A percentile compares a stretch with the other conserved stretches of the same genome.
These are phyloP conservation scores for Dysidea cf. avara DNA, from an alignment of 37 sponge, comb jelly and placozoan genomes.

Conservation along the genomic window DNA sequence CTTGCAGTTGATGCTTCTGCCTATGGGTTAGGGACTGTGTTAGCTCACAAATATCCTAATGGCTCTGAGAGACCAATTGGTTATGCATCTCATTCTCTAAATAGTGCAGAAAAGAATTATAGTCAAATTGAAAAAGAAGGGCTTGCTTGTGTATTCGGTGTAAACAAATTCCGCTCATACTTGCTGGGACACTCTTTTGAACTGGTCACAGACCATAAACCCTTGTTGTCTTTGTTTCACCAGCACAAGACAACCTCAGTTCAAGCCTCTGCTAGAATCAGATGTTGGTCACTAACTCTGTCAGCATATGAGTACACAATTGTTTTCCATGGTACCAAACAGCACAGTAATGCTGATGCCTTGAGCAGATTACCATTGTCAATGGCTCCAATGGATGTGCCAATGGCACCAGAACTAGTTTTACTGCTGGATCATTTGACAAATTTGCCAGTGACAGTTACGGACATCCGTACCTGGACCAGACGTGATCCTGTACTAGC, in stretches of 20 bases:
- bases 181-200: too few relatives aligned
- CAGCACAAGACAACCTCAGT: background rate
- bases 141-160: too few relatives aligned
- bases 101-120: too few relatives aligned
- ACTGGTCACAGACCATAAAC: too few relatives aligned
- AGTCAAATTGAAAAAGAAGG: too few relatives aligned
- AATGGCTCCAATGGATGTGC: background rate
- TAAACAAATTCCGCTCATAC: too few relatives aligned
- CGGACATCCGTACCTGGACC: background rate
- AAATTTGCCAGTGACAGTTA: background rate
- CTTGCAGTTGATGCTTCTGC: too few relatives aligned
- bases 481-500: conserved; percentile 2
- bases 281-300: background rate
- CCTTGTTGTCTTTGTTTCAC: background rate
- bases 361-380: background rate
- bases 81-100: too few relatives aligned
- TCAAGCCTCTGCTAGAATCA: background rate
- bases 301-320: conserved; percentile 3
- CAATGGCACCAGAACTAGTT: background rate
- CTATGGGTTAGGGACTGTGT: too few relatives aligned
- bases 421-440: background rate
- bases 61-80: too few relatives aligned
- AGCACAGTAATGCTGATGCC: conserved; percentile 9
- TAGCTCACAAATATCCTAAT: too few relatives aligned
- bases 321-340: background rate